phyloP scores from a whole-genome alignment of 2,888 invertebrate genomes.

The Hypolimnas misippus region DNA sequence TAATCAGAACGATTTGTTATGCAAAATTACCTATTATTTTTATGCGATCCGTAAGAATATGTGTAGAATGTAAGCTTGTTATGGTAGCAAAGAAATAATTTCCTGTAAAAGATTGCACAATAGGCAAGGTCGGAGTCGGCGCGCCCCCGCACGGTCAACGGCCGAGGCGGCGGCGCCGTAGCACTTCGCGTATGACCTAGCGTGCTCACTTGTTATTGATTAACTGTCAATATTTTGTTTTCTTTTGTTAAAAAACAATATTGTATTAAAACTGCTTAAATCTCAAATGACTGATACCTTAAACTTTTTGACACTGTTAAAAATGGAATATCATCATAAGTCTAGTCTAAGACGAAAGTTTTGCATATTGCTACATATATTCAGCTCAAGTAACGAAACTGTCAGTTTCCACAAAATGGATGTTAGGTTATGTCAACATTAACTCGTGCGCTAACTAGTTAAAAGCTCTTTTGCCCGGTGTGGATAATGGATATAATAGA shows the following conservation, averaged over 20 bases:
- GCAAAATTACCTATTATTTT: too few species aligned
- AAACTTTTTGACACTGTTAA: not conserved
- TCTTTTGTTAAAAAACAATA: not conserved
- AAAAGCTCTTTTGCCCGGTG: not conserved
- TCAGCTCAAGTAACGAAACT: not conserved
- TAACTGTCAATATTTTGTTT: constrained; percentile 59
- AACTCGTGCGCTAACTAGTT: constrained; percentile 1
- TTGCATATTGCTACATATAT: not conserved
- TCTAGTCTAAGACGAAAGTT: not conserved
- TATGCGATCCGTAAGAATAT: not conserved
- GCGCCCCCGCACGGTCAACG: constrained; percentile 77
- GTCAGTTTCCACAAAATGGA: not conserved
- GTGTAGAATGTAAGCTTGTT: constrained; percentile 9
- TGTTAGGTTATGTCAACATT: not conserved
- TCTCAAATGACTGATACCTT: not conserved
- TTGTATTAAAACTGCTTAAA: not conserved
- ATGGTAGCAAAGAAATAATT: constrained; percentile 18
- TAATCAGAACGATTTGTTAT: too few species aligned
- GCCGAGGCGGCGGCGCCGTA: constrained; percentile 66
- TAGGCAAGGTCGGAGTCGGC: constrained; percentile 70
- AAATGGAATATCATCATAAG: too few species aligned
- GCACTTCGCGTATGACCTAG: constrained; percentile 63
- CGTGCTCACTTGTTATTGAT: constrained; percentile 73
- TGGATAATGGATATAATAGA: constrained; percentile 11
- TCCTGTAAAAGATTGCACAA: constrained; percentile 48